Conservation (phyloP, 2,797 vertebrate species). For the Lacerta agilis region DNA sequence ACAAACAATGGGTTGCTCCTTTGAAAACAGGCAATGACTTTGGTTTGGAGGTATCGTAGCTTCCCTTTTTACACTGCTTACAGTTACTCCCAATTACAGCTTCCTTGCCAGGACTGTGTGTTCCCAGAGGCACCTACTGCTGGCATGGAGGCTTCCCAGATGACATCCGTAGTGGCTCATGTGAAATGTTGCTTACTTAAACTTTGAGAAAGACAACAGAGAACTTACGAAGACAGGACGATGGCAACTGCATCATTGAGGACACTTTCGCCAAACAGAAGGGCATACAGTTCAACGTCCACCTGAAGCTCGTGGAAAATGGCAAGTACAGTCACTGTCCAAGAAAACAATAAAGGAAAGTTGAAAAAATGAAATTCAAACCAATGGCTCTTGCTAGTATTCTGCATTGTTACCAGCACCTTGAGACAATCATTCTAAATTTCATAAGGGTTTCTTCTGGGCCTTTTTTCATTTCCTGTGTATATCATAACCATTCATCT, state of each 20-base stretch:
- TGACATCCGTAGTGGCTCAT: constrained; percentile 12
- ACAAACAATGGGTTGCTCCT: neutral
- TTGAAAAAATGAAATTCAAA: constrained; percentile 49
- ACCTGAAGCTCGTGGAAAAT: constrained; percentile 98
- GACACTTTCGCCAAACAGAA: constrained; percentile 97
- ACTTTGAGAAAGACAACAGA: constrained; percentile 47
- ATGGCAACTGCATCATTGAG: constrained; percentile 98
- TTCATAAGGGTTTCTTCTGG: neutral
- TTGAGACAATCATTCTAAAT: neutral
- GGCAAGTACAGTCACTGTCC: constrained; percentile 94
- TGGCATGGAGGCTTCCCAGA: neutral
- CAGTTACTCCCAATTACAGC: neutral
- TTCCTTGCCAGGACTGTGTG: neutral
- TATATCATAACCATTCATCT: neutral
- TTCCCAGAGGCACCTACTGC: neutral
- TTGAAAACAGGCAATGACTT: neutral
- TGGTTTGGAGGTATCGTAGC: no score
- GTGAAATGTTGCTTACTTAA: neutral
- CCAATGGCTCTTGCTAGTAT: constrained; percentile 26
- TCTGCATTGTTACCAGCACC: neutral
- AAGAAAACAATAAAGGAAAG: constrained; percentile 71
- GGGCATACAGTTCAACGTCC: constrained; percentile 93
- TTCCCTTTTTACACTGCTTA: neutral
- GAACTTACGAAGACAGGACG: constrained; percentile 92
- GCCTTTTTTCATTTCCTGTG: neutral